Evolutionary conservation across 53 echinoderm and acorn worm species (phyloP), one percentile per base, ranked within the genome.

Genomic region (Paelopatides confundens): DNA sequence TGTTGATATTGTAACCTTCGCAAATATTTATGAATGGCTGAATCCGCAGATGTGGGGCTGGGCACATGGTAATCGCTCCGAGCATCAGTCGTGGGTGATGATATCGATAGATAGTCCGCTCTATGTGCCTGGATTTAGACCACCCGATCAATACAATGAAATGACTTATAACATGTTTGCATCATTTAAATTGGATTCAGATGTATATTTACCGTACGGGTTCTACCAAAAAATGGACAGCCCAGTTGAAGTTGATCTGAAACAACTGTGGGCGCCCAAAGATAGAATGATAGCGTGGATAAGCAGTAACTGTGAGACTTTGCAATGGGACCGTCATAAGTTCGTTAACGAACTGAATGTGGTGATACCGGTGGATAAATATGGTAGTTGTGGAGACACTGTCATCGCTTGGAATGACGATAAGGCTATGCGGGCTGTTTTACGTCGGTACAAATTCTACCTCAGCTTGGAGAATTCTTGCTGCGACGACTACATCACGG

Each of bases 401-500:
- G 65, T 32, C 7, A 37, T 63, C 2, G 64, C 63, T 13, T 83
- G 63, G 63, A 46, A 46, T 14, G 65, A 63, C 10, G 63, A 83
- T 0, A 37, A 35, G 4, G 38, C 63, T 0, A 38, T 83, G 26
- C 14, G 24, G 24, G 35, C 33, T 37, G 28, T 37, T 9, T 38
- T 83, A 11, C 24, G 26, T 35, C 21, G 29, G 13, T 83, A 83
- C 23, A 83, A 83, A 23, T 83, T 83, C 34, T 64, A 63, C n/a
- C 64, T 83, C 18, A 83, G 65, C 23, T 46, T 83, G 28, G 84
- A 83, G 30, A 65, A 83, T 46, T 64, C 63, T 63, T 83, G 84
- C 47, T 83, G 84, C 35, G 84, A 83, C 2, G 84, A 83, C 27
- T 83, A 83, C 3, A 65, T 83, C 39, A 83, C 84, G 9, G 84